A percentile compares a stretch with the other conserved stretches of the same genome.
These are phyloP conservation scores for Dioctria rufipes DNA, from an alignment of 2,888 invertebrate genomes.

Conservation along the genomic window DNA sequence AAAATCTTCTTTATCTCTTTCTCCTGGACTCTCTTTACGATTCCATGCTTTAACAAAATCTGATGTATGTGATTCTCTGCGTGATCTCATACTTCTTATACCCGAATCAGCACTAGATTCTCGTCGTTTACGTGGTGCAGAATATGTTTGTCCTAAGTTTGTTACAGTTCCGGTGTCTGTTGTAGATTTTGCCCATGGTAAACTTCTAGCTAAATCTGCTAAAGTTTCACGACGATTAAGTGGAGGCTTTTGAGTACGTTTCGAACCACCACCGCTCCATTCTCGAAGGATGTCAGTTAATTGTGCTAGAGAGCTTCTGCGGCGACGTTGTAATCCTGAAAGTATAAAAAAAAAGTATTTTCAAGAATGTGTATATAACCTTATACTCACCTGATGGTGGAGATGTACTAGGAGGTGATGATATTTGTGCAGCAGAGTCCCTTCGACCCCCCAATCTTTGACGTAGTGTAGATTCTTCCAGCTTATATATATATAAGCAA, in stretches of 20 bases:
- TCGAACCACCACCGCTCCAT: constrained; percentile 82
- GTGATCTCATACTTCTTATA: constrained; percentile 82
- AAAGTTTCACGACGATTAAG: constrained; percentile 88
- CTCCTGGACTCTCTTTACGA: constrained; percentile 76
- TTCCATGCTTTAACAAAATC: constrained; percentile 83
- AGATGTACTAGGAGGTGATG: constrained; percentile 87
- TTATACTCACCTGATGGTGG: constrained; percentile 72
- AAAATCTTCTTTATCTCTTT: constrained; percentile 66
- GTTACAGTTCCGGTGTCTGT: constrained; percentile 71
- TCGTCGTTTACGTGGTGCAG: constrained; percentile 79
- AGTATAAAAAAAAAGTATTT: constrained; percentile 48
- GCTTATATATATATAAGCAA: constrained; percentile 59
- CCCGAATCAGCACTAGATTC: constrained; percentile 92
- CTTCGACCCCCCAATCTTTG: constrained; percentile 88
- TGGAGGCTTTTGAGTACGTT: constrained; percentile 76
- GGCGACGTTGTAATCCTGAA: constrained; percentile 78
- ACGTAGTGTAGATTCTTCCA: constrained; percentile 87
- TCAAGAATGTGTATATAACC: background rate
- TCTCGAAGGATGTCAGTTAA: constrained; percentile 90
- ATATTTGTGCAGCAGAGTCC: constrained; percentile 93
- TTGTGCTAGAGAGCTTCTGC: constrained; percentile 89
- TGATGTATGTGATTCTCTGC: constrained; percentile 82
- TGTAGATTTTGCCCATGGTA: constrained; percentile 84
- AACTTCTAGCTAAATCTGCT: constrained; percentile 87
- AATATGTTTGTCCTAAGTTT: constrained; percentile 71